A percentile compares a stretch with the other conserved stretches of the same genome.
These are phyloP conservation scores for Labeo calbasu DNA, from an alignment of 2,797 vertebrate genomes.

Conservation along the genomic window DNA sequence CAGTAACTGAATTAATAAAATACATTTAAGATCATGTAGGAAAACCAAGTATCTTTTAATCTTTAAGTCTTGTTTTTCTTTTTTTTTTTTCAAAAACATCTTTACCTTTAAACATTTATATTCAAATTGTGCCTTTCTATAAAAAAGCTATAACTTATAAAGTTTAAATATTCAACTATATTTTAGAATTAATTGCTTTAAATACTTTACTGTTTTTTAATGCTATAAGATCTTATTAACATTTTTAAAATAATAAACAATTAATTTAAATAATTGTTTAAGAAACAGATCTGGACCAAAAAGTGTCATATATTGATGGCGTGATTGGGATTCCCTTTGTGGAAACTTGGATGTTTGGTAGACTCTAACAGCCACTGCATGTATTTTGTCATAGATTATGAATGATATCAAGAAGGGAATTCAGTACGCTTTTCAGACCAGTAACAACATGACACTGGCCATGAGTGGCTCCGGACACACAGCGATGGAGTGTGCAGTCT, in stretches of 20 bases:
- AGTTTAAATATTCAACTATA: not conserved
- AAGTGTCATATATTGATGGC: not conserved
- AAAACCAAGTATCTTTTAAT: too few species aligned
- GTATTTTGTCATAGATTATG: conserved; percentile 84
- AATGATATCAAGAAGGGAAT: conserved; percentile 92
- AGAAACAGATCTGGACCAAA: not conserved
- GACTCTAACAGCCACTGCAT: not conserved
- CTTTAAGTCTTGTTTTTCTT: too few species aligned
- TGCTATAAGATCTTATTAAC: not conserved
- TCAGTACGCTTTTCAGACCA: conserved; percentile 93
- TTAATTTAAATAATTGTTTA: not conserved
- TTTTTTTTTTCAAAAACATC: not conserved
- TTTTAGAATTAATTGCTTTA: not conserved
- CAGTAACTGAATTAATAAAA: not conserved
- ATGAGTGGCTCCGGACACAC: conserved; percentile 91
- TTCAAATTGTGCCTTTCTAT: not conserved
- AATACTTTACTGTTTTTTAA: not conserved
- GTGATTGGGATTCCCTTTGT: not conserved
- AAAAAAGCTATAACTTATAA: not conserved
- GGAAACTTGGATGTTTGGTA: not conserved
- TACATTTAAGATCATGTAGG: not conserved
- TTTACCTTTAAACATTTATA: not conserved
- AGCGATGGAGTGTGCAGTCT: conserved; percentile 91
- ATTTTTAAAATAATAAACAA: too few species aligned
- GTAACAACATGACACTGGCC: conserved; percentile 85